Percentiles rank a stretch among this genome's conserved stretches.
These are phyloP conservation scores for Drosophila niveifrons DNA, from an alignment of 2,888 invertebrate genomes.

Conservation along the genomic window DNA sequence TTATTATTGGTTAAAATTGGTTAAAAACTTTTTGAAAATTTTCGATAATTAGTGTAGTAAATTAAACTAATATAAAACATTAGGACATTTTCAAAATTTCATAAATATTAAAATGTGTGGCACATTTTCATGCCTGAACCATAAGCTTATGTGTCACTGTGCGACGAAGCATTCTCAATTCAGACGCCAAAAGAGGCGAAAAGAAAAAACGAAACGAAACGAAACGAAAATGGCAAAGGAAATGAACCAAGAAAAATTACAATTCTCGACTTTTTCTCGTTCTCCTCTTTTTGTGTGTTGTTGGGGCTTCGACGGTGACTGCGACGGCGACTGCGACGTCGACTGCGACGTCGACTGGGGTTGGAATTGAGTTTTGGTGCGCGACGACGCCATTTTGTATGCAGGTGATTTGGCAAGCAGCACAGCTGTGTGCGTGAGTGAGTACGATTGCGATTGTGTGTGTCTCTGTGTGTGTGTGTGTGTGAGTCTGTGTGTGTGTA, in stretches of 20 bases:
- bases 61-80: too few relatives aligned
- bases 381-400: conserved; percentile 70
- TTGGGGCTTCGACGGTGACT: conserved; percentile 16
- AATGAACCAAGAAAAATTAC: conserved; percentile 83
- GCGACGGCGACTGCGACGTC: conserved; percentile 1
- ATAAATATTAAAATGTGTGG: background rate
- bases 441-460: conserved; percentile 6
- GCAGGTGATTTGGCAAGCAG: conserved; percentile 70
- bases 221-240: conserved; percentile 74
- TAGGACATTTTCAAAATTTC: too few relatives aligned
- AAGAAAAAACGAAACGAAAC: conserved; percentile 51
- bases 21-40: too few relatives aligned
- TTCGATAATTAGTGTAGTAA: too few relatives aligned
- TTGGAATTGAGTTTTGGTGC: conserved; percentile 73
- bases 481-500: conserved; percentile 57
- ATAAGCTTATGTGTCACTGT: conserved; percentile 51
- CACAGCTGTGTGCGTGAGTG: conserved; percentile 43
- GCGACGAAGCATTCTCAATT: conserved; percentile 48
- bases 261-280: conserved; percentile 62
- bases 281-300: conserved; percentile 15
- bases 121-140: background rate
- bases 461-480: conserved; percentile 1
- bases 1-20: too few relatives aligned
- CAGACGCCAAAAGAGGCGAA: conserved; percentile 54
- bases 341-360: conserved; percentile 35